Conservation (phyloP, 2,797 vertebrate genomes). For the Sitta carolinensis region DNA sequence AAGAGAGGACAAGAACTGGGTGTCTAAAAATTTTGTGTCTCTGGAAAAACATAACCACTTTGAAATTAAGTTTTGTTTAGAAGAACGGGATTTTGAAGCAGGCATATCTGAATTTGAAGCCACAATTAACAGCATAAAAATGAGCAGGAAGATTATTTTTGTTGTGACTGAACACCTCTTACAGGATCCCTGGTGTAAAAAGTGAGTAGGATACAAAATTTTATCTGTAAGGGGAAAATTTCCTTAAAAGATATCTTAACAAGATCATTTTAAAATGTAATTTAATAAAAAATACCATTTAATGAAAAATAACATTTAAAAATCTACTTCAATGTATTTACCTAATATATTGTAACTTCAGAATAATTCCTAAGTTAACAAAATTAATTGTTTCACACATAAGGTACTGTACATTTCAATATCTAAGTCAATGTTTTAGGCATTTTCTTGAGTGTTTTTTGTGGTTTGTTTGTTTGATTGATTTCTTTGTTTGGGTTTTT, state of each 20-base stretch:
- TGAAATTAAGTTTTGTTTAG: constrained; percentile 82
- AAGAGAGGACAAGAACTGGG: constrained; percentile 83
- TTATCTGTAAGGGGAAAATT: not conserved
- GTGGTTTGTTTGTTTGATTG: not conserved
- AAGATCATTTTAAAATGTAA: not conserved
- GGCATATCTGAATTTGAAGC: constrained; percentile 82
- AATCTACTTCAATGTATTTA: not conserved
- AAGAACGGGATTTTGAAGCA: constrained; percentile 85
- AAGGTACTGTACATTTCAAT: not conserved
- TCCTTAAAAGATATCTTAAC: not conserved
- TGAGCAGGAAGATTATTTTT: constrained; percentile 90
- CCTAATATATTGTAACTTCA: not conserved
- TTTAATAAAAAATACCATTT: not conserved
- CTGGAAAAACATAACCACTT: constrained; percentile 77
- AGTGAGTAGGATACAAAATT: constrained; percentile 71
- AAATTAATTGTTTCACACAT: not conserved
- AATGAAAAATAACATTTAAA: not conserved
- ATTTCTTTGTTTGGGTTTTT: not conserved
- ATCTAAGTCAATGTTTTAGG: not conserved
- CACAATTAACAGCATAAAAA: constrained; percentile 85
- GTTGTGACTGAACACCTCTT: constrained; percentile 88
- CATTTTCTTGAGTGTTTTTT: not conserved
- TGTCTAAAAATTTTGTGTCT: constrained; percentile 81
- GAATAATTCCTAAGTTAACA: not conserved
- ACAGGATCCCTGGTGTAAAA: constrained; percentile 87